Evolutionary conservation across 2,113 vertebrate species (phyloP), one percentile per base, ranked within the genome.

Genomic region (Lucifuga dentata): DNA sequence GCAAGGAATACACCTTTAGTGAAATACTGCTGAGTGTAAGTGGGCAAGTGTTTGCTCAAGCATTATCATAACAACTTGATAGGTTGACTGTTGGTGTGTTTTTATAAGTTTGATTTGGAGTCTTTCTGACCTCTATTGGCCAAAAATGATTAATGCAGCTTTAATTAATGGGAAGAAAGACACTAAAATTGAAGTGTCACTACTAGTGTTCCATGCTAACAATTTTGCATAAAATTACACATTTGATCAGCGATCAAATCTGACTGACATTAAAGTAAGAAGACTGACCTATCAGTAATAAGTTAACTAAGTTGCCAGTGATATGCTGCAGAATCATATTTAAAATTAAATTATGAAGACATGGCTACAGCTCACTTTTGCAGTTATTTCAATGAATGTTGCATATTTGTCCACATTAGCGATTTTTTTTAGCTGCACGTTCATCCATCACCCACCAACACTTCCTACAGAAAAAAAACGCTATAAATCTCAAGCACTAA

Each of bases 371-470:
- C 13, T 20, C 3, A 36, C 44, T 60, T 16, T 29, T 49, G 10
- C 26, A 29, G 11, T 29, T 8, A 26, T 51, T 51, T 26, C 10
- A 46, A 33, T 12, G 10, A 32, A 16, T 13, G 7, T 20, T 13
- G 26, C 26, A 33, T 46, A 17, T 51, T 55, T 70, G 52, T 52
- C 39, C 45, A 60, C 40, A 41, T 24, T 51, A 17, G 17, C 32
- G 44, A 26, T 16, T 41, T 78, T 58, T 83, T 36, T 29, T 29
- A 29, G 26, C 26, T 80, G 64, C 74, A 74, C 39, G 55, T 78
- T 81, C 76, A 80, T 68, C 68, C 51, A 53, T 80, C 81, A 58
- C 52, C 50, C 62, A 77, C 39, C 59, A 36, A 23, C 3, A 26
- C 21, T n/a, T n/a, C n/a, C n/a, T n/a, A n/a, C n/a, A 29, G 7